Base-by-base conservation (phyloP, 2,113 vertebrate genomes). In the Notothenia rossii region DNA sequence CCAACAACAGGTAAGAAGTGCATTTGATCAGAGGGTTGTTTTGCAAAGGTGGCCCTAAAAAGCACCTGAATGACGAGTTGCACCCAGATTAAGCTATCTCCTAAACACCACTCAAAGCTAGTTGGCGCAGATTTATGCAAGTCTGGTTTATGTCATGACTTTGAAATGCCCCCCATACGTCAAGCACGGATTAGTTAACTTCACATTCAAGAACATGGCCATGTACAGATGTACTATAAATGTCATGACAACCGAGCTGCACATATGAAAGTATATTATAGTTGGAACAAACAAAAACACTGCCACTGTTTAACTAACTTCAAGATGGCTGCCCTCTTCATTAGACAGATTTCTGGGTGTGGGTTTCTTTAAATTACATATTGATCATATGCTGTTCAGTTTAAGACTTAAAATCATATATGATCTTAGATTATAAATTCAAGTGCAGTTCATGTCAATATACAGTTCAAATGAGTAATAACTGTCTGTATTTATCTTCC, bases 1-100 rank as follows among this genome's bases (percentile, higher is more conserved):
- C 65, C 97, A 98, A 83, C 97, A 95, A 92, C 98, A 98, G 96
- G 98, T 99, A 94, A 13, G 75, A 59, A 1, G 10, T 56, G 17
- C 14, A 51, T 51, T 66, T 70, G 43, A 9, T 62, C 11, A 48
- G 18, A 17, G 10, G n/a, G 36, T 2, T 43, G 48, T 45, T 72
- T 61, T 18, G 20, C 51, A 4, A 51, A 46, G 36, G 20, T 55
- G 13, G n/a, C 13, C 45, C 9, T 1, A 29, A 29, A 29, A 29
- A 29, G 29, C 29, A 29, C 29, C 29, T 53, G 13, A 62, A 22
- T 18, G 5, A 73, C 14, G 17, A 54, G 7, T 40, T 43, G 8
- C 5, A 73, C 18, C 14, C 22, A 5, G 17, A 18, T 62, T 51
- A 4, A 46, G 18, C 40, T 15, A 12, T 53, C 15, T 53, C 5